Conservation (phyloP, 2,797 vertebrate genomes). For the Microctenopoma lineatum region DNA sequence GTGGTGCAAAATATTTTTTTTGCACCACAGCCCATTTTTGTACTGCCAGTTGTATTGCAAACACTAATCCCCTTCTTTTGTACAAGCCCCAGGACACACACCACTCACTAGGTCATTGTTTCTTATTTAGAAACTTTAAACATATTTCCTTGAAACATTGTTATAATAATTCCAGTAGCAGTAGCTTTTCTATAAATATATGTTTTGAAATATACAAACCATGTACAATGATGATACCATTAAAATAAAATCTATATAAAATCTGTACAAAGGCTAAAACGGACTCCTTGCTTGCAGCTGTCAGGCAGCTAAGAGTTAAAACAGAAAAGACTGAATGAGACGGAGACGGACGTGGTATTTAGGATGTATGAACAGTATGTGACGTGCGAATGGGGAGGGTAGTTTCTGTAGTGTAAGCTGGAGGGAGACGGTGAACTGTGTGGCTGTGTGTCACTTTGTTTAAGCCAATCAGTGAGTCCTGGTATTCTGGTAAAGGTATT, state of each 20-base stretch:
- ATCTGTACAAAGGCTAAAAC: slow-evolving; percentile 4
- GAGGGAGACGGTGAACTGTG: not conserved
- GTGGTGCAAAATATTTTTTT: too few species aligned
- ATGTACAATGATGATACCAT: not conserved
- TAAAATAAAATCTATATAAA: slow-evolving; percentile 1
- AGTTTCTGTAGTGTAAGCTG: slow-evolving; percentile 1
- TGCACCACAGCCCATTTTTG: too few species aligned
- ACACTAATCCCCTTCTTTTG: too few species aligned
- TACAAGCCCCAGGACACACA: too few species aligned
- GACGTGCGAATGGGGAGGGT: not conserved
- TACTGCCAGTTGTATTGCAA: too few species aligned
- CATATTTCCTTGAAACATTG: not conserved
- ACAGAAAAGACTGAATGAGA: not conserved
- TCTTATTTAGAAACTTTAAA: not conserved
- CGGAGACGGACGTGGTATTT: too few species aligned
- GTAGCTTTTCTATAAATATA: not conserved
- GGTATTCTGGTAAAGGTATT: slow-evolving; percentile 24
- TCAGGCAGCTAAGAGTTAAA: not conserved
- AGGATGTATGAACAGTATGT: not conserved
- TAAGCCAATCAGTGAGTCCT: slow-evolving; percentile 23
- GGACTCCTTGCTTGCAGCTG: not conserved
- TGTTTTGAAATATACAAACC: slow-evolving; percentile 2
- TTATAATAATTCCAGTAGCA: slow-evolving; percentile 1
- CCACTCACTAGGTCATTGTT: too few species aligned
- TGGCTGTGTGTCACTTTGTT: slow-evolving; percentile 22